Percentiles rank a stretch among this genome's conserved stretches.
Conservation (phyloP, 1,140 invertebrate genomes). For the Polypedilum pembai region DNA sequence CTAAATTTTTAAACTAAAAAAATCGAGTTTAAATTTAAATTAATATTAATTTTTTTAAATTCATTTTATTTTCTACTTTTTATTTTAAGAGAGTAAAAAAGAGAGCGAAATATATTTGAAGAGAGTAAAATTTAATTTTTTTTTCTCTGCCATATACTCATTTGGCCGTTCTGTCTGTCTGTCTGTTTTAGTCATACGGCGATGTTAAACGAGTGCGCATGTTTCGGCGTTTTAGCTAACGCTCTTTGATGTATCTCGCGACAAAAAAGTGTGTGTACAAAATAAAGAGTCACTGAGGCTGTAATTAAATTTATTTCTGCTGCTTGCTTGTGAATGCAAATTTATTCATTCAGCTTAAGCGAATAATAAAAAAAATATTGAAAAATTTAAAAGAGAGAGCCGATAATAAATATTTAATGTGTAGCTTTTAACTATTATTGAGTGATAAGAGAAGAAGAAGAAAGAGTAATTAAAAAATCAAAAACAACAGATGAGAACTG, state of each 20-base stretch:
- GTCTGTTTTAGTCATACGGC: slow-evolving; percentile 4
- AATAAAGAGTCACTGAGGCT: neutral
- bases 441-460: no score
- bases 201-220: slow-evolving; percentile 23
- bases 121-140: neutral
- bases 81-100: neutral
- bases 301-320: slow-evolving; percentile 21
- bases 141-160: neutral
- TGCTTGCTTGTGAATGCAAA: slow-evolving; percentile 5
- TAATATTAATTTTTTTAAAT: no score
- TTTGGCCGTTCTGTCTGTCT: neutral
- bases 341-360: slow-evolving; percentile 19
- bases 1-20: no score
- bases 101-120: neutral
- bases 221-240: neutral
- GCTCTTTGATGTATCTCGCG: slow-evolving; percentile 20
- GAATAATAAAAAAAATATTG: neutral
- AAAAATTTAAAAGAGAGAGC: neutral
- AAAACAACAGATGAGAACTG: no score
- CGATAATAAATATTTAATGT: neutral
- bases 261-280: neutral
- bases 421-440: no score
- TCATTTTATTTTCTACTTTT: neutral
- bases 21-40: no score
- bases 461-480: no score